Evolutionary conservation across 1,140 invertebrate species (phyloP), one percentile per base, ranked within the genome.

Genomic region (Holotrichia oblita): DNA sequence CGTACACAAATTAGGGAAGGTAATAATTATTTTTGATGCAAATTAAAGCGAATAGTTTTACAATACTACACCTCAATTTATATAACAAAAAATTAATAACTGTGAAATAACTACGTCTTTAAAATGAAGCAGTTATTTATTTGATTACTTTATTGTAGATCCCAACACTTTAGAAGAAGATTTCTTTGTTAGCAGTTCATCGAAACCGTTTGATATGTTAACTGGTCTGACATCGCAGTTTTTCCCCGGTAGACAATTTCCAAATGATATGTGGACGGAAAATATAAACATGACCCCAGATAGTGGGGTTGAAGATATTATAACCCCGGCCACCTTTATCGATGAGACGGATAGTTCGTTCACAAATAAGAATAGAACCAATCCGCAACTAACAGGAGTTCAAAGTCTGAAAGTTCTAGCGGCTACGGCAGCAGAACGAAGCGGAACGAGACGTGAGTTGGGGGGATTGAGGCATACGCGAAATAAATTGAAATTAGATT

Each of bases 401-500:
- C 79, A 78, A 78, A 72, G 80, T 48, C 69, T 85, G n/a, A 84
- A 84, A 82, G 64, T 82, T 73, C 34, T 84, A 78, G 82, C 84
- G 81, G 72, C 83, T 79, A 80, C 84, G 80, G 74, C 83, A 79
- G 76, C 82, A 73, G 83, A 85, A 83, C 27, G 27, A 75, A 82
- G 73, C 76, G 42, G 78, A 79, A 48, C 77, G n/a, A 9, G 44
- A 24, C 24, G 75, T 44, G 24, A 81, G 81, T 81, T 94, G 14
- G 93, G 93, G n/a, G 92, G 93, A 22, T 85, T 95, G 12, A 87
- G 93, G 41, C 93, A 95, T 82, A 94, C 93, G 0, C 87, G 93
- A 79, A 91, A 93, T 83, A 90, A 89, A 80, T 88, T 95, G 14
- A 94, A 93, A 83, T 87, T 94, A 6, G 93, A 94, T 86, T 86